phyloP scores from a whole-genome alignment of 1,140 invertebrate species.

The Diachasma alloeum region DNA sequence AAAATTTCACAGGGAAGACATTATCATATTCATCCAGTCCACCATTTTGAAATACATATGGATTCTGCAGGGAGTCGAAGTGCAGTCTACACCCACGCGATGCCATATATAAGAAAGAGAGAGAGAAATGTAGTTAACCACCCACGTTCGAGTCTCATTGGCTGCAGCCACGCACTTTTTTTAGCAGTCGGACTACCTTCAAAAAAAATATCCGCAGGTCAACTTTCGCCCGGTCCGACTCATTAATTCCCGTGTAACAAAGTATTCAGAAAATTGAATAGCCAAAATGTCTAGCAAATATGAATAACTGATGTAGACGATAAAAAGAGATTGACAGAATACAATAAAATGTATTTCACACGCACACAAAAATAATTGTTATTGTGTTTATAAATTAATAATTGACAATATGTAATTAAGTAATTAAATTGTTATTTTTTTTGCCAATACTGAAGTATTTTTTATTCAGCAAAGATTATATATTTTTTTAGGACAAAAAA shows the following conservation, averaged over 20 bases:
- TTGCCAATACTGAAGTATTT: too few relatives aligned
- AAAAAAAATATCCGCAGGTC: not conserved
- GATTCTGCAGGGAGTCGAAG: constrained; percentile 36
- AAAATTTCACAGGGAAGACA: not conserved
- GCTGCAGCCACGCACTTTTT: constrained; percentile 26
- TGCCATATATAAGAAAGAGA: constrained; percentile 29
- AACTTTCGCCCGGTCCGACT: not conserved
- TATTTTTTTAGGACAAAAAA: too few relatives aligned
- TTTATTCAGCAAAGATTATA: too few relatives aligned
- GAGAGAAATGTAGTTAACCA: constrained; percentile 49
- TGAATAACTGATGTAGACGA: not conserved
- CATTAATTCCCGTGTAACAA: not conserved
- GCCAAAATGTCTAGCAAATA: too few relatives aligned
- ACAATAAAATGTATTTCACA: too few relatives aligned
- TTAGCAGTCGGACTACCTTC: not conserved
- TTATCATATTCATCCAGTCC: constrained; percentile 17
- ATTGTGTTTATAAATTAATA: too few relatives aligned
- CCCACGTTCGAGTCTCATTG: constrained; percentile 53
- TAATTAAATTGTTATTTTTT: too few relatives aligned
- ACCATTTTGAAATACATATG: constrained; percentile 56
- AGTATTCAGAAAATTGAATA: too few relatives aligned
- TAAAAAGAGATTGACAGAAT: too few relatives aligned
- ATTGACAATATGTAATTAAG: too few relatives aligned
- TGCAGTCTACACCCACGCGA: constrained; percentile 50
- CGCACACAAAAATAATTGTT: too few relatives aligned